A percentile compares a stretch with the other conserved stretches of the same genome.
These are phyloP conservation scores for Drosophila prosaltans DNA, from an alignment of 1,140 invertebrate species.

Conservation along the genomic window DNA sequence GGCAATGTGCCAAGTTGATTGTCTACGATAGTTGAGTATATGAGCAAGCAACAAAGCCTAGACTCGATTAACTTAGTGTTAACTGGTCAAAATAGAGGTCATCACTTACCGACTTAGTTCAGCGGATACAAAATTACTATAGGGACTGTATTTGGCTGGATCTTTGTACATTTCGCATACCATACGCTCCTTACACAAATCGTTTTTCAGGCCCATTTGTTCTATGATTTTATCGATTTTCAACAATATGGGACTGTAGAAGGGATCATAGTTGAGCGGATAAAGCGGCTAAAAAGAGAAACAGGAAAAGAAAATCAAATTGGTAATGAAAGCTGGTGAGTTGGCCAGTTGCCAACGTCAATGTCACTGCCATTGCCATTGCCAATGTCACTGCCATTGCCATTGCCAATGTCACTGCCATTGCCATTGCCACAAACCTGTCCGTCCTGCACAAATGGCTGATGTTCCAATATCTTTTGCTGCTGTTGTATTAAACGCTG, in stretches of 20 bases:
- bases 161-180: slow-evolving; percentile 93
- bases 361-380: not conserved
- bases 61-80: not conserved
- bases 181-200: slow-evolving; percentile 89
- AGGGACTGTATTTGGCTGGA: slow-evolving; percentile 89
- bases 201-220: slow-evolving; percentile 87
- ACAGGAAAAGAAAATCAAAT: slow-evolving; percentile 7
- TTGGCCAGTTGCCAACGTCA: slow-evolving; percentile 1
- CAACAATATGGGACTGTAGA: slow-evolving; percentile 90
- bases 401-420: too few species aligned
- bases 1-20: slow-evolving; percentile 36
- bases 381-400: slow-evolving; percentile 4
- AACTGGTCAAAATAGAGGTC: not conserved
- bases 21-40: slow-evolving; percentile 11
- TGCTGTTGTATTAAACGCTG: slow-evolving; percentile 80
- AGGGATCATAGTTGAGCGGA: slow-evolving; percentile 86
- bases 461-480: slow-evolving; percentile 80
- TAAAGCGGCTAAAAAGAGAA: slow-evolving; percentile 66
- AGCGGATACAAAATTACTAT: slow-evolving; percentile 92
- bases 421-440: slow-evolving; percentile 61
- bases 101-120: slow-evolving; percentile 91
- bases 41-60: slow-evolving; percentile 16
- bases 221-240: slow-evolving; percentile 89
- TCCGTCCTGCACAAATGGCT: slow-evolving; percentile 81
- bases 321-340: slow-evolving; percentile 7